phyloP scores from a whole-genome alignment of 92 coral and sea anemone genomes.

The Palythoa caribaeorum region DNA sequence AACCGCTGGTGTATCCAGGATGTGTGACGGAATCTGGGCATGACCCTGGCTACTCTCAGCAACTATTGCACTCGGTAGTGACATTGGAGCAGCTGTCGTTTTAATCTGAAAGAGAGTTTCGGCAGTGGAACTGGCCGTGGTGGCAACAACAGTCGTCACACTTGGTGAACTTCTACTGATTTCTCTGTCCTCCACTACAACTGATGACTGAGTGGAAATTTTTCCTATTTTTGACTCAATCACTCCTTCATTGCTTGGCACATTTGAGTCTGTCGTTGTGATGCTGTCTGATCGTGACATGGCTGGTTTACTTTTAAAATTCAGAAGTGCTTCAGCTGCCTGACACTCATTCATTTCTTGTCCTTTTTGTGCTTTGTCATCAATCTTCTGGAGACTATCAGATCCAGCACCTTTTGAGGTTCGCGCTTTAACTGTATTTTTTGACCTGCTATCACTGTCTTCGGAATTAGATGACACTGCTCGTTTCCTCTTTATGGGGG shows the following conservation, averaged over 20 bases:
- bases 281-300: conserved; percentile 61
- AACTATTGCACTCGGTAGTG: neutral
- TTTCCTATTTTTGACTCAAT: neutral
- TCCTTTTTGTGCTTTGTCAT: conserved; percentile 18
- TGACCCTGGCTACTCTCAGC: conserved; percentile 27
- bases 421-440: conserved; percentile 7
- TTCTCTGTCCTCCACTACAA: neutral
- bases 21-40: conserved; percentile 8
- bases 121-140: neutral
- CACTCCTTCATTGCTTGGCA: conserved; percentile 2
- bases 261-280: neutral
- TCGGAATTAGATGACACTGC: conserved; percentile 1
- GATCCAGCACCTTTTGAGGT: conserved; percentile 3
- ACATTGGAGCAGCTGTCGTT: neutral
- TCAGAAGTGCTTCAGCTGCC: conserved; percentile 94
- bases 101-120: neutral
- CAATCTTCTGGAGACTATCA: neutral
- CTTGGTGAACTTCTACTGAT: neutral
- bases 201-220: conserved; percentile 1
- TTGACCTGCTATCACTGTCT: conserved; percentile 21
- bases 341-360: conserved; percentile 81
- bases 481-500: conserved; percentile 38
- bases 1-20: neutral
- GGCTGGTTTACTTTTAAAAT: conserved; percentile 82
- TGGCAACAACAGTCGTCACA: neutral